These are phyloP conservation scores for Oceanites oceanicus DNA, from an alignment of 2,113 vertebrate species.

Conservation along the genomic window DNA sequence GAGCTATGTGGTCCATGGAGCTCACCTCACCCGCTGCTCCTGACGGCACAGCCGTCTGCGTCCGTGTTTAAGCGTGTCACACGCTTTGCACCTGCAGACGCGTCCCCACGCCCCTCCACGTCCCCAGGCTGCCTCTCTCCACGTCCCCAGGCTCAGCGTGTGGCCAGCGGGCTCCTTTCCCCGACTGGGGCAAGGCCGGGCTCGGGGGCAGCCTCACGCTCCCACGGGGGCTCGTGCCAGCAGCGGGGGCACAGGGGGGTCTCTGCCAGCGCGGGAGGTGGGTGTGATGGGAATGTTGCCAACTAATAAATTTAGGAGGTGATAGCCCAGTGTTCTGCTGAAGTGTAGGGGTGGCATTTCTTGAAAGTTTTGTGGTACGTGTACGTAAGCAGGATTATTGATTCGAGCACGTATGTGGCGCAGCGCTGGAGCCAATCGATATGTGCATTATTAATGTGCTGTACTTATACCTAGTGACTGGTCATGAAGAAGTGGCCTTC, in stretches of 20 bases:
- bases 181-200: neutral
- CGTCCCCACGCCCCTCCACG: accelerated
- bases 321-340: neutral
- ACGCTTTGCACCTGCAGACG: accelerated
- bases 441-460: neutral
- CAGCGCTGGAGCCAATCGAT: neutral
- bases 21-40: neutral
- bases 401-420: neutral
- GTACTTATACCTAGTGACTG: neutral
- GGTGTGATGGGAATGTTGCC: neutral
- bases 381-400: neutral
- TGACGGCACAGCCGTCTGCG: accelerated
- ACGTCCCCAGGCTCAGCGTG: accelerated
- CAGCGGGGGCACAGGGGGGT: too few relatives aligned
- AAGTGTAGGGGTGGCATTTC: neutral
- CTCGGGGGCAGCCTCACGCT: accelerated
- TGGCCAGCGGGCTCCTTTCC: too few relatives aligned
- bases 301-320: neutral
- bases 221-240: accelerated
- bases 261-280: accelerated
- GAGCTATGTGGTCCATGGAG: neutral
- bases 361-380: neutral
- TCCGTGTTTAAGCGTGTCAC: accelerated
- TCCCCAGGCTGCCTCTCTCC: neutral
- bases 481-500: slow-evolving; percentile 32